A percentile compares a stretch with the other conserved stretches of the same genome.
These are phyloP conservation scores for Amphiprion ocellaris DNA, from an alignment of 2,113 vertebrate species.

Conservation along the genomic window DNA sequence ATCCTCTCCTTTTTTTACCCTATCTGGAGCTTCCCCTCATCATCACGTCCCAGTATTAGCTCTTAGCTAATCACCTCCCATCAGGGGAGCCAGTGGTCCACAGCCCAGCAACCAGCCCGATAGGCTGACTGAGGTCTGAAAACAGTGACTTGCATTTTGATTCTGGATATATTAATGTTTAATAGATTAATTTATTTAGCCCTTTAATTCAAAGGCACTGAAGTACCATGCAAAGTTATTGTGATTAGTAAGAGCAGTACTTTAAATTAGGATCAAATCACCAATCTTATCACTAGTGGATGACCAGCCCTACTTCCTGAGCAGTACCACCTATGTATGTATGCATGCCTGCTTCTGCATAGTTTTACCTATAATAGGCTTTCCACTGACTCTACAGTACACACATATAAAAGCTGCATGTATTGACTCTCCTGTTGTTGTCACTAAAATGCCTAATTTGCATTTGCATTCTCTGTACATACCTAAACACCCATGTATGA, in stretches of 20 bases:
- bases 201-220: background rate
- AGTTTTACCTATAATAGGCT: background rate
- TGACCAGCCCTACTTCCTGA: background rate
- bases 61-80: constrained; percentile 29
- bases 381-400: background rate
- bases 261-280: background rate
- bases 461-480: constrained; percentile 2
- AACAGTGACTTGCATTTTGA: constrained; percentile 51
- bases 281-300: background rate
- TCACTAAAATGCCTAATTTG: background rate
- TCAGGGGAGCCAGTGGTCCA: constrained; percentile 30
- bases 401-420: background rate
- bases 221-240: background rate
- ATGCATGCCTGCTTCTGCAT: constrained; percentile 1
- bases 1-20: background rate
- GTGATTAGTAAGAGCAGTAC: background rate
- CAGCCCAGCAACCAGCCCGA: background rate
- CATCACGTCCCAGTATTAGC: background rate
- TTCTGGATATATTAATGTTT: constrained; percentile 26
- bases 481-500: background rate
- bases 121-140: constrained; percentile 40
- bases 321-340: background rate
- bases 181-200: background rate
- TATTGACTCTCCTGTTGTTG: constrained; percentile 8
- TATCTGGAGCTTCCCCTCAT: background rate